Evolutionary conservation across 2,888 invertebrate species (phyloP), one percentile per base, ranked within the genome.

Genomic region (Plagiodera versicolora): DNA sequence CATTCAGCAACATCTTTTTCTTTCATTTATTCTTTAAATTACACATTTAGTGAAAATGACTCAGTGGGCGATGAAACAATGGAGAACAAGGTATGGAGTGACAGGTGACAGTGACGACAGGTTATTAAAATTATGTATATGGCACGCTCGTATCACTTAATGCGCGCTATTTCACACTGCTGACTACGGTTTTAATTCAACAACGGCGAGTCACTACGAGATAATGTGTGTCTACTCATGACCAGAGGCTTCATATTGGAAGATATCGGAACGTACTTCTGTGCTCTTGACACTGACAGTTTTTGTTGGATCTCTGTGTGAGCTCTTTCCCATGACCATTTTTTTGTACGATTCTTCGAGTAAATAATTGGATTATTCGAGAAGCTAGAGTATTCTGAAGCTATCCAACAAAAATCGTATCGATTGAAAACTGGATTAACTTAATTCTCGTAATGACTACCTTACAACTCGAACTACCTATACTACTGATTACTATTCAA

Each of bases 121-220:
- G 76, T 75, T 39, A 39, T 10, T 32, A 32, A 14, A 44, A 19
- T 20, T 39, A 14, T 39, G 72, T 72, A 73, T 79, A 80, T 80
- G 80, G 80, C 80, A 80, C 80, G 79, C 77, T 78, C 77, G 72
- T 78, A 80, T 80, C 79, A 79, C 79, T 77, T 77, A 67, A 75
- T 75, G 76, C 76, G 72, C 77, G 73, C 75, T 68, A 69, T 72
- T 72, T 70, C 76, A 76, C 75, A 76, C 76, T 75, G 77, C 74
- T 69, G 68, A 69, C 66, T 39, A 39, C 39, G 39, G 14, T 39
- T 39, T n/a, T 4, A 39, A 1, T 39, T 39, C 6, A 39, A 14
- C 39, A 11, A 39, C 39, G 14, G 39, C 14, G 11, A 20, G 52
- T 39, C 52, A 39, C 20, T 52, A 20, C 20, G 52, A 18, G 35